Evolutionary conservation across 2,888 invertebrate genomes (phyloP).

Genomic region (Patella pellucida): DNA sequence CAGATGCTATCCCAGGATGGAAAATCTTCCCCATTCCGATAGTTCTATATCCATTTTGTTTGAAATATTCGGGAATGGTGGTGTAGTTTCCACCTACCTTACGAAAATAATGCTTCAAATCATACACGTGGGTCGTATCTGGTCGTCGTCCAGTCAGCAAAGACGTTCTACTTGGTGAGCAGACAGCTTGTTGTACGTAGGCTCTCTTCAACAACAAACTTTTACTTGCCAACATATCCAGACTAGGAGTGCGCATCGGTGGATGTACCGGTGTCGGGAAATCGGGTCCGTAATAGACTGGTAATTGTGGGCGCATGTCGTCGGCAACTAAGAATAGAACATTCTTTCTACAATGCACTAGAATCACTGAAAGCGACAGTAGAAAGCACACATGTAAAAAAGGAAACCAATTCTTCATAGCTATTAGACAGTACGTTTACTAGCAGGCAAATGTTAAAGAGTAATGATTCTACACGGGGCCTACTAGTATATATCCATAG

Average conservation of each 20-base stretch:
- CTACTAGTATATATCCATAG: too few relatives aligned
- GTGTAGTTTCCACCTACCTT: constrained; percentile 39
- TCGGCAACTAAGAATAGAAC: constrained; percentile 39
- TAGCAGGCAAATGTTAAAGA: too few relatives aligned
- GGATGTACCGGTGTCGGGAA: constrained; percentile 27
- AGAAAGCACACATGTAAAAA: too few relatives aligned
- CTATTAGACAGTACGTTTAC: too few relatives aligned
- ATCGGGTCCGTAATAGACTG: constrained; percentile 8
- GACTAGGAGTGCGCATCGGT: constrained; percentile 34
- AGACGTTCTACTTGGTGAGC: constrained; percentile 31
- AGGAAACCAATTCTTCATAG: too few relatives aligned
- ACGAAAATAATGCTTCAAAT: constrained; percentile 36
- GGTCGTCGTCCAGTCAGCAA: constrained; percentile 39
- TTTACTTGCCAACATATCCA: constrained; percentile 31
- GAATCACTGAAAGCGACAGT: too few relatives aligned
- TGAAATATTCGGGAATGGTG: constrained; percentile 44
- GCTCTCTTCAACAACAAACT: constrained; percentile 32
- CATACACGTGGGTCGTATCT: constrained; percentile 42
- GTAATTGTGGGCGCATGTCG: constrained; percentile 37
- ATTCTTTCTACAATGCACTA: constrained; percentile 20
- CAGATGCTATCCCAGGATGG: constrained; percentile 23
- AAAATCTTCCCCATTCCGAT: constrained; percentile 39
- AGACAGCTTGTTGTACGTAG: constrained; percentile 30
- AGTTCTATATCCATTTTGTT: constrained; percentile 34
- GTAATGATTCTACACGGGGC: too few relatives aligned